Base-by-base conservation (phyloP, 2,888 invertebrate species). In the Tenthredo mesomela region DNA sequence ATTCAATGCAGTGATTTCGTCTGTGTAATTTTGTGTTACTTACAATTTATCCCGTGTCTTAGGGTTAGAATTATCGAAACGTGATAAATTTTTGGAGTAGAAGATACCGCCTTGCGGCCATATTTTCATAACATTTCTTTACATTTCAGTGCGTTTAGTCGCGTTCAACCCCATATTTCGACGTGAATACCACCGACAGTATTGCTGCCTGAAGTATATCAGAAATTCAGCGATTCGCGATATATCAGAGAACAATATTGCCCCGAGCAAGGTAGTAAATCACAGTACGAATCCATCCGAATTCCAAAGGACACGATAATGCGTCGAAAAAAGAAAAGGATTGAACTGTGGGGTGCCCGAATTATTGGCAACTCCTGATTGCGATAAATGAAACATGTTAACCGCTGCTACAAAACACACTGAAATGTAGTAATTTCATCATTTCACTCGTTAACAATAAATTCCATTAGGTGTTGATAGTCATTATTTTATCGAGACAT, bases 211-310 rank as follows among this genome's bases (percentile, higher is more conserved):
- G 2, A 33, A 54, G 54, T 33, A 10, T 18, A n/a, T 78, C 54
- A 29, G 78, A 54, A 18, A 78, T 54, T 78, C 78, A 54, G 10
- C 33, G 78, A 54, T n/a, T 75, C 75, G 47, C 29, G 78, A 78
- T 33, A 33, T 33, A 71, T 78, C 78, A 18, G 29, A 25, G 18
- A 58, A 58, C 78, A 78, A 78, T 78, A 78, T 78, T 78, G 78
- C 50, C 33, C n/a, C 7, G 37, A 37, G 50, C 54, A 33, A 78
- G 33, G 37, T 10, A 78, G 54, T 54, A 78, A 78, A 78, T 78
- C 78, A 18, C 50, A 25, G 58, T 37, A 29, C 29, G 47, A 78
- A 54, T 78, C 58, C 25, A 58, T 54, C 58, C 58, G n/a, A n/a
- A 33, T 9, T 33, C 15, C 78, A 61, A n/a, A 47, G n/a, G 37